Evolutionary conservation across 2,113 vertebrate genomes (phyloP), one percentile per base, ranked within the genome.

Genomic region (Larimichthys crocea): DNA sequence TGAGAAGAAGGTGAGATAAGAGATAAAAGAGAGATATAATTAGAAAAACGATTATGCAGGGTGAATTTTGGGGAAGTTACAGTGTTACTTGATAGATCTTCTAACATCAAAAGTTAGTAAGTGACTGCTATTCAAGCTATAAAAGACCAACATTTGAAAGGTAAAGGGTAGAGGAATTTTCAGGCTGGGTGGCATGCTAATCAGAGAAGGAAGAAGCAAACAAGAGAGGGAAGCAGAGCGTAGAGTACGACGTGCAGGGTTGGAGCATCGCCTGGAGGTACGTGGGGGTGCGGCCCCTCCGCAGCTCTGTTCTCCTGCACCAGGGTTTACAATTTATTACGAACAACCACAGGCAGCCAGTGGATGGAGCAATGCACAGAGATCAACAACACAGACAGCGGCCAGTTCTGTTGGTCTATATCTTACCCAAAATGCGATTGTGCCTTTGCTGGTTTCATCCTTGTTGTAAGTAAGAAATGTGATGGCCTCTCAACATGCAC

Each of bases 211-310:
- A 80, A 85, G 74, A 81, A 83, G 80, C 49, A 22, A 61, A 75
- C 74, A 35, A 26, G 71, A 80, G 79, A 82, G 67, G 80, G 82
- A 89, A 91, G 88, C 87, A 79, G 85, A 90, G 91, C 79, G 48
- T 76, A 26, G 88, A 79, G 87, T 74, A 56, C 53, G 68, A 87
- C 73, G 44, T 64, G 86, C 78, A 83, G 80, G 48, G 87, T 83
- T 87, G 90, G 87, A 93, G 88, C 80, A 84, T 88, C 49, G 92
- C 92, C 92, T 90, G 82, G 73, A 92, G 91, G 87, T 85, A 82
- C 72, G 76, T 68, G 82, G 83, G 83, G 89, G 84, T 77, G 90
- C 76, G 74, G 90, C 70, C 74, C 65, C 76, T 88, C 71, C 26
- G 82, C 86, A 79, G 84, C 44, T 35, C 70, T 79, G 46, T 82